A percentile compares a stretch with the other conserved stretches of the same genome.
phyloP scores from a whole-genome alignment of 2,113 vertebrate genomes.

The Albula goreensis region DNA sequence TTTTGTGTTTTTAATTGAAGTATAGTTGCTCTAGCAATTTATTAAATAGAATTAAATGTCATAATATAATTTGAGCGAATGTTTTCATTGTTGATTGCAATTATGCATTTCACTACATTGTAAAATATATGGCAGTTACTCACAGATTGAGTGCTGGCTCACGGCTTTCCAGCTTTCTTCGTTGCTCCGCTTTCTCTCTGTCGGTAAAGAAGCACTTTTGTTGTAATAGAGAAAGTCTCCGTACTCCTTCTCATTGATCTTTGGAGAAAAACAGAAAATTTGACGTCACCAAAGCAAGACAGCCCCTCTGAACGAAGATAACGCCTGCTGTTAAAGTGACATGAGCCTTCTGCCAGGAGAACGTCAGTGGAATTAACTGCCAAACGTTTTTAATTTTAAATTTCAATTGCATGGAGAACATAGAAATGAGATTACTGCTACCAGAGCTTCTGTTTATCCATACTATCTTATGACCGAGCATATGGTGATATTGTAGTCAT shows the following conservation, averaged over 20 bases:
- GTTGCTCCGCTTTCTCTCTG: neutral
- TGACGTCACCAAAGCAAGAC: constrained; percentile 23
- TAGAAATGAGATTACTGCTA: neutral
- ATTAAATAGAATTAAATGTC: neutral
- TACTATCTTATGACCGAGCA: neutral
- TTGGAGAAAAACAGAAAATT: neutral
- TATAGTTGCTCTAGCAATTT: neutral
- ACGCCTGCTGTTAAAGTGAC: constrained; percentile 21
- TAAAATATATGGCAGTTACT: neutral
- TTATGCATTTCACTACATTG: neutral
- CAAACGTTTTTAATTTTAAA: neutral
- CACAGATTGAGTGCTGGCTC: neutral
- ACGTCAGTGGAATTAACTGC: neutral
- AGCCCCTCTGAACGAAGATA: neutral
- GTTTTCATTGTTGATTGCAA: neutral
- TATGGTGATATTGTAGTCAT: no score
- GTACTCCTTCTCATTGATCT: constrained; percentile 17
- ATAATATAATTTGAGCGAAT: neutral
- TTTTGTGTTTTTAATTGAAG: neutral
- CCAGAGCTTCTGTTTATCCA: neutral
- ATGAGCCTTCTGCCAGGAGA: neutral
- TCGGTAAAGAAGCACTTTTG: neutral
- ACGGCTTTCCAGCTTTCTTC: neutral
- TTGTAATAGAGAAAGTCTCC: constrained; percentile 13
- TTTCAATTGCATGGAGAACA: neutral